A percentile compares a stretch with the other conserved stretches of the same genome.
Evolutionary conservation across 1,140 invertebrate species (phyloP).

Genomic region (Zaprionus vittiger): DNA sequence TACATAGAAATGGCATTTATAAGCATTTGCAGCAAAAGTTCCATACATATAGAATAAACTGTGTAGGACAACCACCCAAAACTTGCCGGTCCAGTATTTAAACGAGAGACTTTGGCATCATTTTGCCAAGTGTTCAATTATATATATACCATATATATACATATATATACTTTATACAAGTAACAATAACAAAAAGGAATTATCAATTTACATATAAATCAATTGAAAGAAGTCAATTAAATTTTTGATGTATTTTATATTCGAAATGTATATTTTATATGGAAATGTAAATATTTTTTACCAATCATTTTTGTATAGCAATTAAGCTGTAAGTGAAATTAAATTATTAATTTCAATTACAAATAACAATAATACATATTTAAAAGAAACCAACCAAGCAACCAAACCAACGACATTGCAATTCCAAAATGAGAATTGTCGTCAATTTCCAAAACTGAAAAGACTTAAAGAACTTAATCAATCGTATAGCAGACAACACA

Average conservation of each 20-base stretch:
- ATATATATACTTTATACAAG: constrained; percentile 35
- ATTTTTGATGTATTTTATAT: constrained; percentile 44
- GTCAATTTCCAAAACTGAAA: constrained; percentile 25
- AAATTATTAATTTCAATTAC: constrained; percentile 13
- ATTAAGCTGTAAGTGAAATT: constrained; percentile 33
- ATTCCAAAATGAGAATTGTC: constrained; percentile 30
- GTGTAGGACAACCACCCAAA: constrained; percentile 54
- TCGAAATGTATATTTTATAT: constrained; percentile 23
- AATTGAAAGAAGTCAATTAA: constrained; percentile 67
- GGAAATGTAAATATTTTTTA: constrained; percentile 66
- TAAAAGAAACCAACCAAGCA: constrained; percentile 1
- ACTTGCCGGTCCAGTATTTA: constrained; percentile 80
- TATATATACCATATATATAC: constrained; percentile 16
- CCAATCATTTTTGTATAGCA: constrained; percentile 62
- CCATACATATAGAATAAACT: constrained; percentile 20
- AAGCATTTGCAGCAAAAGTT: constrained; percentile 42
- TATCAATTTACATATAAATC: constrained; percentile 38
- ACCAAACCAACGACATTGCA: constrained; percentile 31
- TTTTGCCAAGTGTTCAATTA: constrained; percentile 43
- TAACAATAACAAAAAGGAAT: constrained; percentile 13
- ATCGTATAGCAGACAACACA: constrained; percentile 16
- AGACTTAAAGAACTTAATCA: constrained; percentile 51
- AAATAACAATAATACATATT: constrained; percentile 20
- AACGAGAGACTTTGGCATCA: constrained; percentile 55
- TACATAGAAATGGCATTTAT: constrained; percentile 37